Evolutionary conservation across 2,888 invertebrate species (phyloP).

Genomic region (Balanococcus diminutus): DNA sequence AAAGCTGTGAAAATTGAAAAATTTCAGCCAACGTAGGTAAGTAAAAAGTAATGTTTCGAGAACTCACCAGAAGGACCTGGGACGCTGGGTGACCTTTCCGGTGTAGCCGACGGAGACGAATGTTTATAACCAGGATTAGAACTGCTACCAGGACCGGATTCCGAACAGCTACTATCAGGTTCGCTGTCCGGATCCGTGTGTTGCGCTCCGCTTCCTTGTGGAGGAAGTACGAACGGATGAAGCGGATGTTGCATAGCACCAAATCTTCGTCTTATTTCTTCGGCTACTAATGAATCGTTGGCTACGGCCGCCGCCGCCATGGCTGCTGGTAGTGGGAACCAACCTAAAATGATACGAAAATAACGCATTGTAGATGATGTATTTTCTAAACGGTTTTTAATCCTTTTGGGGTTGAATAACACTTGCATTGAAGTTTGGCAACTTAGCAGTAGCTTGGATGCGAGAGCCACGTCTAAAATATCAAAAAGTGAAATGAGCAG

Average conservation of each 20-base stretch:
- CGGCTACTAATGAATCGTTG: conserved; percentile 57
- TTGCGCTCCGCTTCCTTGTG: conserved; percentile 61
- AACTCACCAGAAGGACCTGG: conserved; percentile 58
- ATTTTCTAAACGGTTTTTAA: too few relatives aligned
- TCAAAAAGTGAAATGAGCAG: too few relatives aligned
- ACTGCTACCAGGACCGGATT: conserved; percentile 59
- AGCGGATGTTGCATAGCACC: conserved; percentile 59
- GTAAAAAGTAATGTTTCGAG: too few relatives aligned
- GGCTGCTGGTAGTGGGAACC: conserved; percentile 56
- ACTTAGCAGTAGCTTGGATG: too few relatives aligned
- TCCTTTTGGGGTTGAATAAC: too few relatives aligned
- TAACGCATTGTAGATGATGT: too few relatives aligned
- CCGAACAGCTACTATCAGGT: conserved; percentile 61
- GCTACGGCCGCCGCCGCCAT: conserved; percentile 54
- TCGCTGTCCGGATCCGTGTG: conserved; percentile 61
- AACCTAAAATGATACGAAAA: conserved; percentile 37
- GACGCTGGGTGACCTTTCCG: conserved; percentile 57
- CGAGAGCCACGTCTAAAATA: too few relatives aligned
- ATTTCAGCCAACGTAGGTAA: not conserved
- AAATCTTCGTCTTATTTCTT: conserved; percentile 59
- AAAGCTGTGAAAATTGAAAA: too few relatives aligned
- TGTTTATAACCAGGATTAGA: conserved; percentile 50
- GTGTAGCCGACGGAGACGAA: conserved; percentile 55
- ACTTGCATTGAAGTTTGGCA: too few relatives aligned
- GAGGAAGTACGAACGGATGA: conserved; percentile 58